Evolutionary conservation across 2,797 vertebrate species (phyloP), one percentile per base, ranked within the genome.

Genomic region (Gadopsis marmoratus): DNA sequence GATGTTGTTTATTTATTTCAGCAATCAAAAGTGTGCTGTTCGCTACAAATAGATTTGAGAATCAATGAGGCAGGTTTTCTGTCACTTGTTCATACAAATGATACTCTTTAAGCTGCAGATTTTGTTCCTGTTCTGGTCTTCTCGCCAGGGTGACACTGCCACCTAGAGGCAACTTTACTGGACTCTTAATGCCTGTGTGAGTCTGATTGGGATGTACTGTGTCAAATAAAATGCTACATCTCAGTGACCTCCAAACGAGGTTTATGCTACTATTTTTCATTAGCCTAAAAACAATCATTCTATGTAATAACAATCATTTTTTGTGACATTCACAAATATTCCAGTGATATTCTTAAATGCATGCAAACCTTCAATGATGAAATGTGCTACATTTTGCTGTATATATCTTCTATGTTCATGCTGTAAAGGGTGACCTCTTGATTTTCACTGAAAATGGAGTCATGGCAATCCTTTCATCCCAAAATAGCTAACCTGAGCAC

Each of bases 151-250:
- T 47, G 69, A 89, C 73, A 2, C 85, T 88, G 91, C 92, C 92
- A 87, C 86, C 92, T 92, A 90, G 82, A 92, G 92, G 91, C 54
- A 26, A 39, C 53, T 68, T 16, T 2, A 19, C 4, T 23, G 23
- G 19, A 19, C 21, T 62, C 51, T 37, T n/a, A 7, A 39, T 29
- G 21, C 35, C 16, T 29, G 29, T 45, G 47, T 63, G 26, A 41
- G 17, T 47, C 10, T 59, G 35, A 47, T 41, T 56, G 14, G 7
- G 47, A n/a, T 29, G 26, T 16, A 11, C 9, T 17, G 26, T 19
- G 12, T 48, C 6, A 55, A 12, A 80, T 56, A 45, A 78, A 82
- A 77, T 41, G n/a, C 31, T n/a, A 54, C 11, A 5, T 31, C 4
- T 9, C 16, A 35, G 16, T 50, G 50, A 43, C 7, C 23, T 23